These are phyloP conservation scores for Novumbra hubbsi DNA, from an alignment of 2,797 vertebrate genomes.

Conservation along the genomic window DNA sequence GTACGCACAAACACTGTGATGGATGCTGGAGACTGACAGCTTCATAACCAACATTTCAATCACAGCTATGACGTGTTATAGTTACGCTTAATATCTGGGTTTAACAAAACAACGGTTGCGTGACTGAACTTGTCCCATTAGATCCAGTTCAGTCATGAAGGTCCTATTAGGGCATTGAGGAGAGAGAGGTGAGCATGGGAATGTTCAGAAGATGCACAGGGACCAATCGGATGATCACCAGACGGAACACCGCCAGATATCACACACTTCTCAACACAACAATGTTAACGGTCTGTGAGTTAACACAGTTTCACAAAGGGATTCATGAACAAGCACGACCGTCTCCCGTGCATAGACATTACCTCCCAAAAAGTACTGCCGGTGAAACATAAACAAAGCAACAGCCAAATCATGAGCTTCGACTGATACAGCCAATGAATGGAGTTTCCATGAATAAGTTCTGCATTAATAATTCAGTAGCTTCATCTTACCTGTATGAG, in stretches of 20 bases:
- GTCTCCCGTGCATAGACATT: neutral
- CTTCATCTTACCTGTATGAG: conserved; percentile 86
- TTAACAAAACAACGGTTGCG: neutral
- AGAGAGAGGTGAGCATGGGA: neutral
- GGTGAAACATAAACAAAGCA: neutral
- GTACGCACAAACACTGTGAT: neutral
- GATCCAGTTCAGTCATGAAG: no score
- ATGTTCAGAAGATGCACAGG: neutral
- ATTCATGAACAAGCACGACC: neutral
- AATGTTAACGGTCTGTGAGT: neutral
- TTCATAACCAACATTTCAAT: neutral
- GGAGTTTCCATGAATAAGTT: neutral
- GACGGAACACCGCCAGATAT: neutral
- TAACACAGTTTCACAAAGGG: neutral
- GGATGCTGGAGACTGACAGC: neutral
- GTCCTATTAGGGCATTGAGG: neutral
- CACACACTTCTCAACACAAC: neutral
- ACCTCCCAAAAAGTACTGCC: neutral
- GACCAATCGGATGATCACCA: neutral
- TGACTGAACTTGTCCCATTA: neutral
- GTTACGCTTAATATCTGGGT: neutral
- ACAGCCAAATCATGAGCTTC: neutral
- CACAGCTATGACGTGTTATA: neutral
- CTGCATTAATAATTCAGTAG: neutral
- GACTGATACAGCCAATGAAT: neutral